A percentile compares a stretch with the other conserved stretches of the same genome.
Conservation (phyloP, 2,797 vertebrate species). For the Xenentodon cancila region DNA sequence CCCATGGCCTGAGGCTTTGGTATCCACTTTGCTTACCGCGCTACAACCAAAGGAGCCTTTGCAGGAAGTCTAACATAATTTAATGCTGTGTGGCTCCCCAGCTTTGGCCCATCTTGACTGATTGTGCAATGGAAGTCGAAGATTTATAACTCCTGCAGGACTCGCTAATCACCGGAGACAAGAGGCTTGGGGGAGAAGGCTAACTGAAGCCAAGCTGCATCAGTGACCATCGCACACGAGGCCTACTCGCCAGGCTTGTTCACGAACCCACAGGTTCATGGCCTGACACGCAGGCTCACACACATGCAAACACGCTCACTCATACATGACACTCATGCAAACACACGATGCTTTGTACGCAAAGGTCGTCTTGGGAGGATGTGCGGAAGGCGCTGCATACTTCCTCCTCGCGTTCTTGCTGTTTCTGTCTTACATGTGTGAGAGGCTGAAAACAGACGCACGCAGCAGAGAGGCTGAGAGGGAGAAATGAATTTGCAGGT, state of each 20-base stretch:
- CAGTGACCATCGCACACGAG: slow-evolving; percentile 52
- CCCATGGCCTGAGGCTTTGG: slow-evolving; percentile 60
- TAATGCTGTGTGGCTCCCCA: slow-evolving; percentile 79
- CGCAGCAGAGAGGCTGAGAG: slow-evolving; percentile 17
- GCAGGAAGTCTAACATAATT: slow-evolving; percentile 85
- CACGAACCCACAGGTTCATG: slow-evolving; percentile 42
- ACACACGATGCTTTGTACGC: slow-evolving; percentile 57
- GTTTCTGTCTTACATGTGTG: slow-evolving; percentile 59
- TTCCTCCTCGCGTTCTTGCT: slow-evolving; percentile 64
- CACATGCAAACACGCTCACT: slow-evolving; percentile 47
- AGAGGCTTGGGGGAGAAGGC: slow-evolving; percentile 52
- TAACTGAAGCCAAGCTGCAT: slow-evolving; percentile 60
- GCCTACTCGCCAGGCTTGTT: slow-evolving; percentile 26
- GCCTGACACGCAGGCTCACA: slow-evolving; percentile 51
- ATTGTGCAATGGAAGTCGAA: slow-evolving; percentile 82
- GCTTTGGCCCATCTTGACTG: slow-evolving; percentile 77
- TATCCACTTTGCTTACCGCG: slow-evolving; percentile 69
- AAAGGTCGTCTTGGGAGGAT: slow-evolving; percentile 81
- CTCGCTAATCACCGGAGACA: slow-evolving; percentile 81
- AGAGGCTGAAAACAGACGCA: slow-evolving; percentile 47
- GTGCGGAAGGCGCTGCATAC: slow-evolving; percentile 77
- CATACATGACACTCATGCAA: slow-evolving; percentile 55
- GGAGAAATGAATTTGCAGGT: slow-evolving; percentile 77
- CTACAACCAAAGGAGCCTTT: slow-evolving; percentile 70
- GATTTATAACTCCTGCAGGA: slow-evolving; percentile 85